A percentile compares a stretch with the other conserved stretches of the same genome.
Evolutionary conservation across 2,797 vertebrate species (phyloP).

Genomic region (Acrossocheilus wenchowensis): DNA sequence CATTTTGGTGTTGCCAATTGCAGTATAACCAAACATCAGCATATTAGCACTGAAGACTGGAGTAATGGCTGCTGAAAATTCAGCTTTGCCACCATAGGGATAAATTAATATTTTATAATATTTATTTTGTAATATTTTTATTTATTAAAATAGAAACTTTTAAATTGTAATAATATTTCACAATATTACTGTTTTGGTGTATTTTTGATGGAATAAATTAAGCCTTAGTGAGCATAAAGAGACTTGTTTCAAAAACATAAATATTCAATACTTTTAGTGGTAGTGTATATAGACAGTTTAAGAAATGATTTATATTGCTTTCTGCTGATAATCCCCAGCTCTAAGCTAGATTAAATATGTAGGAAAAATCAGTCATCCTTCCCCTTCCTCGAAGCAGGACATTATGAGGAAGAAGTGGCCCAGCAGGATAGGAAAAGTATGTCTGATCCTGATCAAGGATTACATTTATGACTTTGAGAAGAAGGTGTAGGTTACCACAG

Average conservation of each 20-base stretch:
- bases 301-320: neutral
- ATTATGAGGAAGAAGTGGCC: conserved; percentile 1
- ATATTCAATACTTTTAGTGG: neutral
- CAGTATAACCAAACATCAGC: neutral
- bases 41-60: neutral
- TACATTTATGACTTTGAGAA: conserved; percentile 14
- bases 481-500: neutral
- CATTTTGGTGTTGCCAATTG: neutral
- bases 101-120: neutral
- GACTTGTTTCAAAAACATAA: neutral
- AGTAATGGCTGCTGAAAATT: neutral
- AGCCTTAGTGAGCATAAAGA: neutral
- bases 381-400: neutral
- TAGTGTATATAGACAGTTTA: neutral
- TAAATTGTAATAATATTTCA: neutral
- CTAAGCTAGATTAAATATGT: neutral
- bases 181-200: neutral
- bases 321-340: conserved; percentile 1
- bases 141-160: too few species aligned
- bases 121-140: neutral
- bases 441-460: neutral
- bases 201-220: neutral
- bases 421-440: neutral
- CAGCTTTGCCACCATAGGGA: neutral
- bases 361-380: neutral